A percentile compares a stretch with the other conserved stretches of the same genome.
Conservation (phyloP, 1,140 invertebrate species). For the Trichonephila inaurata region DNA sequence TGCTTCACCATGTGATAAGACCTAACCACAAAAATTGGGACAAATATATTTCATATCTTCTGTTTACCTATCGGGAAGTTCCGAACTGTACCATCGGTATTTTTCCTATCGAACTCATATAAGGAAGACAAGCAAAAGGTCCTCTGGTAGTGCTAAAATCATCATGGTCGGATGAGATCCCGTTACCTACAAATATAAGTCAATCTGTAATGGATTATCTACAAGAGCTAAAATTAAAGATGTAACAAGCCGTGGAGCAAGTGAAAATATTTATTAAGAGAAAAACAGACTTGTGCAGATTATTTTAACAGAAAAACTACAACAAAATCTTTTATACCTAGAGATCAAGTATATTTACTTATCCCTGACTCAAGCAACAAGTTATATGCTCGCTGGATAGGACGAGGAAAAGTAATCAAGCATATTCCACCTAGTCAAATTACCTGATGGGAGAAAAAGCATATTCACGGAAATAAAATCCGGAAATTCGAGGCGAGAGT, state of each 20-base stretch:
- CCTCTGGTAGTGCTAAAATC: background rate
- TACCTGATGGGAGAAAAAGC: slow-evolving; percentile 5
- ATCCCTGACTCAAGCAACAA: background rate
- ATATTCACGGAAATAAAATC: background rate
- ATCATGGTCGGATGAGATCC: background rate
- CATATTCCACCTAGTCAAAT: background rate
- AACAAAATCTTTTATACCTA: background rate
- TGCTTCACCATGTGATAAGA: background rate
- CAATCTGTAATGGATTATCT: background rate
- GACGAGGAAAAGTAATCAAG: background rate
- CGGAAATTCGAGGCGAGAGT: background rate
- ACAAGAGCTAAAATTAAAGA: background rate
- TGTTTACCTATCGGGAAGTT: background rate
- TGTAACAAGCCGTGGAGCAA: background rate
- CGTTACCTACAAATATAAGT: background rate
- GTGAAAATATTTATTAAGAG: background rate
- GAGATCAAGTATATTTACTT: background rate
- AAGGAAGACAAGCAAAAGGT: background rate
- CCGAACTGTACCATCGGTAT: background rate
- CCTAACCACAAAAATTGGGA: background rate
- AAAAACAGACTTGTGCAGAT: background rate
- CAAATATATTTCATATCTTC: background rate
- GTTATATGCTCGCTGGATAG: background rate
- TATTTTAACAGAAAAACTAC: background rate
- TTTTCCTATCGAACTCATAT: background rate